These are phyloP conservation scores for Ditula angustiorana DNA, from an alignment of 2,888 invertebrate genomes.

Conservation along the genomic window DNA sequence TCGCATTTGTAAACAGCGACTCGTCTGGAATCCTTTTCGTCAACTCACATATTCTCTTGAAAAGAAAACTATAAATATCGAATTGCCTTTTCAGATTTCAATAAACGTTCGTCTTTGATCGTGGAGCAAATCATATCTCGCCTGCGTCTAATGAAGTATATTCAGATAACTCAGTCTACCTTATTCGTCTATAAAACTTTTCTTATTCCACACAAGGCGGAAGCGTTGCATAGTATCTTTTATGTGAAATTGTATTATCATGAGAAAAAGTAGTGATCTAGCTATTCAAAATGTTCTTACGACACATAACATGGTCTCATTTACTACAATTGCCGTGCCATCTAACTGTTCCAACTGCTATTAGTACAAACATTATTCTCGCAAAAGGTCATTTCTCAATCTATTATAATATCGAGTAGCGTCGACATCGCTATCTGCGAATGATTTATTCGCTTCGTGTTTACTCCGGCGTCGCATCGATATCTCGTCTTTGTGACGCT, in stretches of 20 bases:
- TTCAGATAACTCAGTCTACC: slow-evolving; percentile 24
- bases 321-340: not conserved
- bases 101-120: slow-evolving; percentile 36
- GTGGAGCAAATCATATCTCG: slow-evolving; percentile 24
- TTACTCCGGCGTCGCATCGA: slow-evolving; percentile 57
- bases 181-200: not conserved
- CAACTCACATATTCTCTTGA: slow-evolving; percentile 7
- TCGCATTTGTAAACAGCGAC: slow-evolving; percentile 7
- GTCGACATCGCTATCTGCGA: slow-evolving; percentile 51
- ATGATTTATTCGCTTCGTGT: slow-evolving; percentile 74
- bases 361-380: slow-evolving; percentile 10
- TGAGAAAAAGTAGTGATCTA: not conserved
- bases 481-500: slow-evolving; percentile 67
- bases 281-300: too few species aligned
- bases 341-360: not conserved
- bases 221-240: not conserved
- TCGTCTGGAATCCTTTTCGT: slow-evolving; percentile 17
- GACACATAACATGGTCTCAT: too few species aligned
- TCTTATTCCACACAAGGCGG: not conserved
- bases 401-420: slow-evolving; percentile 29
- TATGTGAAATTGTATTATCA: not conserved
- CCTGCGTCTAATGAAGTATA: slow-evolving; percentile 33
- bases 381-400: slow-evolving; percentile 64
- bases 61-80: slow-evolving; percentile 29
- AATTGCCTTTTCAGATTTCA: slow-evolving; percentile 31